Conservation (phyloP, 2,888 invertebrate species). For the Troglohyphantes excavatus region DNA sequence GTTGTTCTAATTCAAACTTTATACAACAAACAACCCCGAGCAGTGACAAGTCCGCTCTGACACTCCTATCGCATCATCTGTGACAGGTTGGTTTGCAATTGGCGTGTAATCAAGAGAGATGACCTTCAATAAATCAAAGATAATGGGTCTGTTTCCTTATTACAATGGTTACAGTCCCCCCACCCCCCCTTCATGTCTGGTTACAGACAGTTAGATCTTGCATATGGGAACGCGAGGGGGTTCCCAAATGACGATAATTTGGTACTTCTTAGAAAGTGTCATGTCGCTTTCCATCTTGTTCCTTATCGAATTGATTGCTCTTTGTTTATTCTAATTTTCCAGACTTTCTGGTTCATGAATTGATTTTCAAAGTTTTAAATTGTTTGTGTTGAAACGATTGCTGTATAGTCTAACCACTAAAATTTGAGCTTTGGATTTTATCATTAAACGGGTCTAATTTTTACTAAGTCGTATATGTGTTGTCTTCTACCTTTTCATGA, state of each 20-base stretch:
- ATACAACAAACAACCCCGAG: neutral
- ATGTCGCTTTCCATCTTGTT: neutral
- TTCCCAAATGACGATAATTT: neutral
- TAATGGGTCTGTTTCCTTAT: conserved; percentile 6
- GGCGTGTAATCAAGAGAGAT: conserved; percentile 1
- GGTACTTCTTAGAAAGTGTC: neutral
- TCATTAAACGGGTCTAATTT: no score
- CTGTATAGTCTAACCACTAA: no score
- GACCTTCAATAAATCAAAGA: conserved; percentile 14
- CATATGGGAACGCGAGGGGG: neutral
- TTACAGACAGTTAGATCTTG: neutral
- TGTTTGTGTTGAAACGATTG: no score
- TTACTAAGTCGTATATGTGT: no score
- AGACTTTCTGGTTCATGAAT: no score
- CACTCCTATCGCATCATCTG: neutral
- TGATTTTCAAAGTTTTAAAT: no score
- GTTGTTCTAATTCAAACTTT: no score
- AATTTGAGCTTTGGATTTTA: no score
- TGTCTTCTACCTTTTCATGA: no score
- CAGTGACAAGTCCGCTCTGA: neutral
- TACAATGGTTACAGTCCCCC: neutral
- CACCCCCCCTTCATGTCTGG: neutral
- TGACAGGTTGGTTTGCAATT: conserved; percentile 1
- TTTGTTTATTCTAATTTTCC: no score
- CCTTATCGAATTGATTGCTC: no score